A percentile compares a stretch with the other conserved stretches of the same genome.
Conservation (phyloP, 2,888 invertebrate genomes). For the Arrhopalites spinosus region DNA sequence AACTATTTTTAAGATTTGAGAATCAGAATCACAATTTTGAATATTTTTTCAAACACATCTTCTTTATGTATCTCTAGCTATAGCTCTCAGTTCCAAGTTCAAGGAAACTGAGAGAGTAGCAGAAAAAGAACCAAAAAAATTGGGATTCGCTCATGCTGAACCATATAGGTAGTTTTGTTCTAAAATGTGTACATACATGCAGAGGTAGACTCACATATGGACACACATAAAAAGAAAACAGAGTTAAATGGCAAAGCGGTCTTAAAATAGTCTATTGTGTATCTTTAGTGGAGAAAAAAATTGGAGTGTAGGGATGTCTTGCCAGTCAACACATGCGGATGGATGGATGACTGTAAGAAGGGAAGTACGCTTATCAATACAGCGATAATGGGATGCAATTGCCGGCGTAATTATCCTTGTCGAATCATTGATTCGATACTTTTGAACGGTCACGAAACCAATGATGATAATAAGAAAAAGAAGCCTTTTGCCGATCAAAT, state of each 20-base stretch:
- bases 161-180: constrained; percentile 18
- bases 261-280: background rate
- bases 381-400: constrained; percentile 43
- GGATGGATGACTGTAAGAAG: constrained; percentile 24
- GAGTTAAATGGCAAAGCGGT: constrained; percentile 20
- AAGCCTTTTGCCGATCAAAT: constrained; percentile 27
- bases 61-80: too few relatives aligned
- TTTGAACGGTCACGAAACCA: constrained; percentile 43
- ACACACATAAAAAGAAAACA: background rate
- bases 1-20: too few relatives aligned
- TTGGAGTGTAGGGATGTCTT: background rate
- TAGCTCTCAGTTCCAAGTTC: too few relatives aligned
- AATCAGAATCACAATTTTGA: too few relatives aligned
- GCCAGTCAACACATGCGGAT: constrained; percentile 16
- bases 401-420: constrained; percentile 48
- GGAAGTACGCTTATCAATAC: constrained; percentile 48
- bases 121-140: background rate
- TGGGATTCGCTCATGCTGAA: constrained; percentile 13
- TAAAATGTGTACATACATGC: background rate
- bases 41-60: too few relatives aligned
- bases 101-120: background rate
- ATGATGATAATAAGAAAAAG: constrained; percentile 24
- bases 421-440: constrained; percentile 46
- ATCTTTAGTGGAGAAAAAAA: background rate
- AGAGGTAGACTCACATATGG: background rate